phyloP scores from a whole-genome alignment of 2,888 invertebrate genomes.

The Drepanosiphum platanoidis region DNA sequence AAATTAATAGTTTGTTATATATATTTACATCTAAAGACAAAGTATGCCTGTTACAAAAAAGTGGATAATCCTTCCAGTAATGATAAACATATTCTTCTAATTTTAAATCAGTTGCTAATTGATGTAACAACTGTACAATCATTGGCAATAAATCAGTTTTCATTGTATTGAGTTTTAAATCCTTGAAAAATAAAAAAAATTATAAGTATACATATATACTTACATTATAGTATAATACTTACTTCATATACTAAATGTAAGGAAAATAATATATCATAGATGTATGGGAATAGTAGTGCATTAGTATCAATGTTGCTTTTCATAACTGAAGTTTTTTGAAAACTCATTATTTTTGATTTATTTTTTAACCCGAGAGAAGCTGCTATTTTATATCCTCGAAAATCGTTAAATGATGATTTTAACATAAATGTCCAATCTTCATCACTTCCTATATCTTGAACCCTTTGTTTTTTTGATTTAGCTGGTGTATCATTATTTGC shows the following conservation, averaged over 20 bases:
- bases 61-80: conserved; percentile 88
- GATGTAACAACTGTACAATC: conserved; percentile 78
- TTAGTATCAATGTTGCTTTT: conserved; percentile 71
- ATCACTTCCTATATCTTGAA: conserved; percentile 79
- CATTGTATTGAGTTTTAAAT: conserved; percentile 82
- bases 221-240: conserved; percentile 48
- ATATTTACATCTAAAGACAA: conserved; percentile 45
- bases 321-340: conserved; percentile 21
- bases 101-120: conserved; percentile 80
- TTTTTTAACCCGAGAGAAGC: conserved; percentile 56
- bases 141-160: conserved; percentile 76
- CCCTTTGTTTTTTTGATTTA: conserved; percentile 80
- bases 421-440: conserved; percentile 85
- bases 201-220: background rate
- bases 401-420: conserved; percentile 70
- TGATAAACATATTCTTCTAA: conserved; percentile 78
- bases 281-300: conserved; percentile 77
- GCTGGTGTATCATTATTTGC: conserved; percentile 69
- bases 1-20: background rate
- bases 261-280: conserved; percentile 80
- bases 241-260: conserved; percentile 89
- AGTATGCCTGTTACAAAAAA: conserved; percentile 42
- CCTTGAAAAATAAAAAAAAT: conserved; percentile 68
- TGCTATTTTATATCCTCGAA: conserved; percentile 66
- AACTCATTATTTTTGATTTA: conserved; percentile 11